Base-by-base conservation (phyloP, 2,797 vertebrate genomes). In the Peromyscus aztecus region DNA sequence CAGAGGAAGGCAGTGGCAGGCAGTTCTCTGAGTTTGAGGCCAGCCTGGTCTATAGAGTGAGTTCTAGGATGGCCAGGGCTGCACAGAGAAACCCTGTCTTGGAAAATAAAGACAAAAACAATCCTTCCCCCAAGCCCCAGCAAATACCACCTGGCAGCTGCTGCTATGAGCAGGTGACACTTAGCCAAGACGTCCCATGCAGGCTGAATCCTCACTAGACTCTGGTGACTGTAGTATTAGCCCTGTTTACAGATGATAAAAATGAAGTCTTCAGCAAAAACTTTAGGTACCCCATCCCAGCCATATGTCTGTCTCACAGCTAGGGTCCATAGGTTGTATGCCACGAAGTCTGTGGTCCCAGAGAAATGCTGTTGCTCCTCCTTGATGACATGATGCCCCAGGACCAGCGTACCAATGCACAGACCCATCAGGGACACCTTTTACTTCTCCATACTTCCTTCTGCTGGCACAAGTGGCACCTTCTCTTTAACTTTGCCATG, bases 401-500 rank as follows among this genome's bases (percentile, higher is more conserved):
- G 52, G 31, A 37, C 40, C 6, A n/a, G 31, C 7, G 6, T 10
- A 4, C 55, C 55, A 2, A 12, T 27, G 43, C 21, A 24, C 31
- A 8, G 0, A 67, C 13, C 34, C 37, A 6, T 49, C n/a, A 11
- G 4, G 8, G n/a, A 2, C 43, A 13, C 2, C 34, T 23, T 34
- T 16, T 2, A 11, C 16, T 4, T 55, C 55, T 61, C 6, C 40
- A 1, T 40, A 8, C 69, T 78, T 84, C 43, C 7, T 63, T 78
- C 46, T 89, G 63, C 77, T 29, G 14, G 43, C 46, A 23, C 24
- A 59, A 23, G 52, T 59, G n/a, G 5, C 10, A 40, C 34, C 61
- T 16, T 65, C n/a, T 89, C n/a, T 63, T 2, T 49, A 75, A 69
- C 61, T 73, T 49, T 82, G 17, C 37, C 55, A 82, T 94, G 82